Base-by-base conservation (phyloP, 1,140 invertebrate genomes). In the Solenopsis invicta region DNA sequence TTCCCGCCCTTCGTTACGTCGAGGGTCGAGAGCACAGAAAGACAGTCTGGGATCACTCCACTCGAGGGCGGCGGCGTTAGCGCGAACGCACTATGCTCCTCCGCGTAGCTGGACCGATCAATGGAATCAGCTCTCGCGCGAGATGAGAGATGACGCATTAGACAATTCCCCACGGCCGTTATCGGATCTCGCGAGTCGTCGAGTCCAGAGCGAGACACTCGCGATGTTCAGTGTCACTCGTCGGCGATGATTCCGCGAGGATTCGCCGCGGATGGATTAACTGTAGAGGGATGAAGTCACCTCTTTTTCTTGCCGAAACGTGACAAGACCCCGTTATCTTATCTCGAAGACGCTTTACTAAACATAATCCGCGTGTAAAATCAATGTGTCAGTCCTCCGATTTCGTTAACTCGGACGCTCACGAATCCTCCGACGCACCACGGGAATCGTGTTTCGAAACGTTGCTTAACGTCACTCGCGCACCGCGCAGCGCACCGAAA, bases 41-140 rank as follows among this genome's bases (percentile, higher is more conserved):
- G 18, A 64, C 50, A 59, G 8, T 56, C 10, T 8, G 34, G 12
- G 21, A 18, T 16, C 37, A 5, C 13, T 64, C 48, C 21, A 29
- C 34, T 45, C 5, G 48, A 34, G 50, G 64, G 21, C 37, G 76
- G 64, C n/a, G 50, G 62, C 62, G 77, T 86, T 86, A 78, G 37
- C 69, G n/a, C 69, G 54, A 84, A 81, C 52, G 61, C 50, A 69
- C 50, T 81, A 50, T 54, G 41, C 54, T 24, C 37, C 41, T n/a
- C 48, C 48, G 64, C 77, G 54, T 10, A 37, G 74, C 87, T 89
- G 90, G 90, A 91, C 87, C 90, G 90, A 91, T 91, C 90, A 85
- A 91, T 91, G 84, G 61, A 81, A 85, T 89, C 91, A 75, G 85
- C 64, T 89, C 85, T 89, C 75, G 62, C 18, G 62, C 10, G 5